Conservation (phyloP, 1,140 invertebrate species). For the Asbolus verrucosus region DNA sequence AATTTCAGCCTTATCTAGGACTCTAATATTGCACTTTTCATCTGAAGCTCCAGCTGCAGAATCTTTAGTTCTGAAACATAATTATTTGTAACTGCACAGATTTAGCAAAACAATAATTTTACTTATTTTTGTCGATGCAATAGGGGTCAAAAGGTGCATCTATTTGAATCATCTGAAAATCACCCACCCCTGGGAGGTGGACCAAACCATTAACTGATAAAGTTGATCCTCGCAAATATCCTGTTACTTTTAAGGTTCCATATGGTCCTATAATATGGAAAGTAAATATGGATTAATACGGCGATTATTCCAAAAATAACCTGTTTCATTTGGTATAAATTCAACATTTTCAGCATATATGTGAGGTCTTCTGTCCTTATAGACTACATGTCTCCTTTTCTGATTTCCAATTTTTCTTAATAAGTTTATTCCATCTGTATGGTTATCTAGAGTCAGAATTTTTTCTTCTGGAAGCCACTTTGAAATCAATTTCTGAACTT, state of each 20-base stretch:
- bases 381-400: conserved; percentile 80
- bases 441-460: conserved; percentile 80
- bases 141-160: conserved; percentile 81
- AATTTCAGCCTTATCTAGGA: conserved; percentile 77
- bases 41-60: conserved; percentile 40
- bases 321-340: conserved; percentile 71
- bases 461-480: conserved; percentile 89
- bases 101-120: conserved; percentile 39
- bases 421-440: conserved; percentile 82
- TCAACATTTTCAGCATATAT: conserved; percentile 84
- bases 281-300: too few species aligned
- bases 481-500: conserved; percentile 79
- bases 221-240: conserved; percentile 84
- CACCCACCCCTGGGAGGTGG: conserved; percentile 90
- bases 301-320: conserved; percentile 8
- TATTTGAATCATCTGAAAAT: conserved; percentile 91
- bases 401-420: conserved; percentile 84
- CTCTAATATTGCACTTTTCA: conserved; percentile 59
- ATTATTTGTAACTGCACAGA: neutral
- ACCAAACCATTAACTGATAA: conserved; percentile 90
- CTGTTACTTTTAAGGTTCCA: conserved; percentile 86
- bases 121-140: conserved; percentile 71
- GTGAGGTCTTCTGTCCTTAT: conserved; percentile 83
- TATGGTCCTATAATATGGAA: conserved; percentile 58
- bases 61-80: conserved; percentile 40